These are phyloP conservation scores for Paelopatides confundens DNA, from an alignment of 53 echinoderm and acorn worm species.

Conservation along the genomic window DNA sequence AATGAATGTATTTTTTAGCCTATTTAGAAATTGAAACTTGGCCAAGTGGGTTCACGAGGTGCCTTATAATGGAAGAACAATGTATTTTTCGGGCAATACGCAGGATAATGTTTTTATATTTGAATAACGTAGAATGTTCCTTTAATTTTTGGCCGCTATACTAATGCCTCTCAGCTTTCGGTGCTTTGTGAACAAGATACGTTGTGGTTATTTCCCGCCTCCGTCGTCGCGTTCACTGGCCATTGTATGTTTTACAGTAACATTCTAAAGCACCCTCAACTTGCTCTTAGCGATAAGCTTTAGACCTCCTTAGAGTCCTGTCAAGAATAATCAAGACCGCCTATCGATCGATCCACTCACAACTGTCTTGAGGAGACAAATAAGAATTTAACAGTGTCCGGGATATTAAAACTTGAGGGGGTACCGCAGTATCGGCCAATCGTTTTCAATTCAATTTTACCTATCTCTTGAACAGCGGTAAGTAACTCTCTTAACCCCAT, in stretches of 20 bases:
- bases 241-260: conserved; percentile 36
- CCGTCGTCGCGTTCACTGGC: neutral
- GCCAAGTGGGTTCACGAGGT: no score
- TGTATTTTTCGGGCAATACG: no score
- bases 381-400: conserved; percentile 46
- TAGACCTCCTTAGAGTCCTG: conserved; percentile 45
- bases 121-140: neutral
- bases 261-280: conserved; percentile 35
- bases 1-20: no score
- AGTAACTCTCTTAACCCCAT: conserved; percentile 33
- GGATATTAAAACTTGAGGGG: neutral
- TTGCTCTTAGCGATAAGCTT: conserved; percentile 35
- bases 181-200: neutral
- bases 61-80: no score
- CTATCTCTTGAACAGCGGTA: neutral
- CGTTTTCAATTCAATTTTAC: neutral
- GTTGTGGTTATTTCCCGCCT: neutral
- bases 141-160: neutral
- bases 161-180: neutral
- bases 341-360: conserved; percentile 33
- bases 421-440: neutral
- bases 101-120: neutral
- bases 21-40: no score
- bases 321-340: conserved; percentile 17
- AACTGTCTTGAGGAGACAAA: conserved; percentile 30